A percentile compares a stretch with the other conserved stretches of the same genome.
Conservation (phyloP, 2,888 invertebrate genomes). For the Lycaena phlaeas region DNA sequence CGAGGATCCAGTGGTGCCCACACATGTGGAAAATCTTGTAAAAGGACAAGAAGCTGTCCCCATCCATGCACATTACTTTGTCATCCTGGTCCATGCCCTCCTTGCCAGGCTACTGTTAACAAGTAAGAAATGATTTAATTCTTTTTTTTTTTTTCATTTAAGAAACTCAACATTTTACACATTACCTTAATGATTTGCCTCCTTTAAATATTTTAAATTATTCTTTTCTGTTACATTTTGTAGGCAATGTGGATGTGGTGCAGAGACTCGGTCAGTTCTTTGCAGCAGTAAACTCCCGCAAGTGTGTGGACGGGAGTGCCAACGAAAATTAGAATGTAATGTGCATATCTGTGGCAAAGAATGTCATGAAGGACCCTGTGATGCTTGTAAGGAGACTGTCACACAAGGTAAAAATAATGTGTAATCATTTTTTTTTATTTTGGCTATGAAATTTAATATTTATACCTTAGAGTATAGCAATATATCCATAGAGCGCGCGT, state of each 20-base stretch:
- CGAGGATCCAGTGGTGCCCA: slow-evolving; percentile 83
- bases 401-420: slow-evolving; percentile 69
- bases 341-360: slow-evolving; percentile 79
- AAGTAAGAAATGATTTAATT: slow-evolving; percentile 49
- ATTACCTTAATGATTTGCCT: too few species aligned
- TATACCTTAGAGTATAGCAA: too few species aligned
- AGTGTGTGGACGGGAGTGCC: slow-evolving; percentile 83
- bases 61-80: slow-evolving; percentile 87
- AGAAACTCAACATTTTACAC: too few species aligned
- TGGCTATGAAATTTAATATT: too few species aligned
- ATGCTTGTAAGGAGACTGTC: slow-evolving; percentile 77
- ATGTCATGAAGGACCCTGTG: slow-evolving; percentile 88
- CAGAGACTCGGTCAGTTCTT: slow-evolving; percentile 75
- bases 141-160: too few species aligned
- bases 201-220: too few species aligned
- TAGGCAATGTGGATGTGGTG: slow-evolving; percentile 85
- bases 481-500: too few species aligned
- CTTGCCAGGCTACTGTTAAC: slow-evolving; percentile 83
- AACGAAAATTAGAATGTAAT: slow-evolving; percentile 82
- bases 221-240: too few species aligned
- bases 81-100: slow-evolving; percentile 96
- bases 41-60: slow-evolving; percentile 69
- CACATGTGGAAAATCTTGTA: slow-evolving; percentile 91
- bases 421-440: not conserved
- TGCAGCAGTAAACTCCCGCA: slow-evolving; percentile 82